Conservation (phyloP, 2,113 vertebrate species). For the Nothocercus julius region DNA sequence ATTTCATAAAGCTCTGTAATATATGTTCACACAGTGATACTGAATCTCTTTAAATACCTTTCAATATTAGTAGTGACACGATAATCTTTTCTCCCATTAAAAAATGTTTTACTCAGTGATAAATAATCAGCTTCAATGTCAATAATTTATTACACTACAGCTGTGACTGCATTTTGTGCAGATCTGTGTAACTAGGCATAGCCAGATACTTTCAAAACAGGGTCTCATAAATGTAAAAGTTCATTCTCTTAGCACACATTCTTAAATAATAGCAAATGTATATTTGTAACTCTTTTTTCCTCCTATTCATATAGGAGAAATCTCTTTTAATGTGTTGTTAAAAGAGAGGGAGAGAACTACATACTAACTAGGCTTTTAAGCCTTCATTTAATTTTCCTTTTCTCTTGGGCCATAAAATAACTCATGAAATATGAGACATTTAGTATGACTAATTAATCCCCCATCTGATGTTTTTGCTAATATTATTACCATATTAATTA, state of each 20-base stretch:
- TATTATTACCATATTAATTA: constrained; percentile 75
- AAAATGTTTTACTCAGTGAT: neutral
- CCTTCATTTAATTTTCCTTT: constrained; percentile 45
- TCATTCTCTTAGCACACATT: neutral
- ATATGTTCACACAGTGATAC: neutral
- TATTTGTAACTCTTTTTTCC: neutral
- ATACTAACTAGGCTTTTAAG: constrained; percentile 43
- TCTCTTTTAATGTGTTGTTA: neutral
- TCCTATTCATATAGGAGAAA: neutral
- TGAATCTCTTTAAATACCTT: constrained; percentile 18
- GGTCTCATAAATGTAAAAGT: neutral
- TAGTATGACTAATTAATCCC: constrained; percentile 70
- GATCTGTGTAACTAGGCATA: neutral
- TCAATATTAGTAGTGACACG: neutral
- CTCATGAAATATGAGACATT: constrained; percentile 59
- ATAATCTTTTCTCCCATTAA: constrained; percentile 14
- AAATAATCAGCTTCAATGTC: neutral
- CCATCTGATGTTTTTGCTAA: constrained; percentile 61
- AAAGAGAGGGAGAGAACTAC: neutral
- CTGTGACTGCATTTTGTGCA: neutral
- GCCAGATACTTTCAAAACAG: neutral
- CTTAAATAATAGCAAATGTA: neutral
- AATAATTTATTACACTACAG: neutral
- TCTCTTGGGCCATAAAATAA: constrained; percentile 62
- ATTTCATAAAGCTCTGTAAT: constrained; percentile 7